Evolutionary conservation across 2,888 invertebrate genomes (phyloP).

Genomic region (Zaprionus obscuricornis): DNA sequence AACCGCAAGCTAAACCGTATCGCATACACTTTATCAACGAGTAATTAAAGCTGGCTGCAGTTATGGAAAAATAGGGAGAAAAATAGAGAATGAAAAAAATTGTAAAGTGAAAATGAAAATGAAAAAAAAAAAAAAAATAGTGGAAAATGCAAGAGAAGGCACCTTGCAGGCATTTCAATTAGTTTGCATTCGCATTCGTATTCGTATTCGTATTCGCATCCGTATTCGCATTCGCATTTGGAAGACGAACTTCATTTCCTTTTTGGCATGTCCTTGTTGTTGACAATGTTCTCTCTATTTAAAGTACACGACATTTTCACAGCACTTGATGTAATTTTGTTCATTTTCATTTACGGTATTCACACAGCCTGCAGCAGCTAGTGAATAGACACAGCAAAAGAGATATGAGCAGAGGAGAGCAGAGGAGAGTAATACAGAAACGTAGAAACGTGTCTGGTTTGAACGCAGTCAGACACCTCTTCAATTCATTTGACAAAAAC

Average conservation of each 20-base stretch:
- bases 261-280: neutral
- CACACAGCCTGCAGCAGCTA: slow-evolving; percentile 28
- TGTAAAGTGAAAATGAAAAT: no score
- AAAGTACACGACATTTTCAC: slow-evolving; percentile 33
- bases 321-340: slow-evolving; percentile 58
- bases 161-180: slow-evolving; percentile 52
- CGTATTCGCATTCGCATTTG: no score
- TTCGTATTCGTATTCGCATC: slow-evolving; percentile 27
- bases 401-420: neutral
- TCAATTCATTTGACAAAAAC: slow-evolving; percentile 62
- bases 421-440: no score
- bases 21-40: neutral
- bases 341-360: slow-evolving; percentile 46
- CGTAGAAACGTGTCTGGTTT: no score
- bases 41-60: slow-evolving; percentile 26
- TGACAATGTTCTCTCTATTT: slow-evolving; percentile 27
- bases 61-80: neutral
- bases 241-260: slow-evolving; percentile 49
- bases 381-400: neutral
- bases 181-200: slow-evolving; percentile 31
- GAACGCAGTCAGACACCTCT: slow-evolving; percentile 52
- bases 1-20: slow-evolving; percentile 30
- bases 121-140: no score
- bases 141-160: no score
- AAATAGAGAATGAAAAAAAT: no score